Base-by-base conservation (phyloP, 2,797 vertebrate species). In the Malurus leucopterus region DNA sequence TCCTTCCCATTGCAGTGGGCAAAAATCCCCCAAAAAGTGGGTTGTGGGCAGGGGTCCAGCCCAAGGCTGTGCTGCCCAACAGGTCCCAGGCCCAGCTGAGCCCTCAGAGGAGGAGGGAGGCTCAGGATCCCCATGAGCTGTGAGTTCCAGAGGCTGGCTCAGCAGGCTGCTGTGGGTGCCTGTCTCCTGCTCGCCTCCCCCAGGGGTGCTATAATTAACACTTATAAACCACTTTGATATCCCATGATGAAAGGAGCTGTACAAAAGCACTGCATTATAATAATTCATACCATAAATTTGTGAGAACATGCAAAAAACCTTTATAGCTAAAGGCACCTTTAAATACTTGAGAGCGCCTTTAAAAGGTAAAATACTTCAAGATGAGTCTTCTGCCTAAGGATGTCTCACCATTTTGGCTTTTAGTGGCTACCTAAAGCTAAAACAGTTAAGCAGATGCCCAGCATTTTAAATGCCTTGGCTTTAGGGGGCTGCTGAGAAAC, bases 261-360 rank as follows among this genome's bases (percentile, higher is more conserved):
- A 86, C 91, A 86, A 93, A 80, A 86, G 75, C 64, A 71, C 61
- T 34, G 58, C 73, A 59, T 92, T 94, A 81, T 85, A 88, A 91
- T 92, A 94, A 93, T 76, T 94, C 91, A 93, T 87, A 82, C 76
- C 83, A 78, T 78, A 89, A 90, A 92, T 91, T 64, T 68, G 79
- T 73, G 92, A 91, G 94, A 92, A 92, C 84, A 89, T 72, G 93
- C 87, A 88, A 92, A 92, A 92, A 89, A 58, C 54, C 92, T 92
- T 93, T 88, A 86, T 82, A 88, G 90, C 93, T 91, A 91, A 94
- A 92, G 91, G 93, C 90, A 91, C 91, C 84, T 95, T 91, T 90
- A 91, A 94, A 93, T 92, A 90, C 93, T 94, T 81, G 73, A 94
- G 75, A 85, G 76, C 0, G 17, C 76, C 86, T 91, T 91, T 88